Percentiles rank a stretch among this genome's conserved stretches.
Conservation (phyloP, 2,797 vertebrate species). For the Leuciscus waleckii region DNA sequence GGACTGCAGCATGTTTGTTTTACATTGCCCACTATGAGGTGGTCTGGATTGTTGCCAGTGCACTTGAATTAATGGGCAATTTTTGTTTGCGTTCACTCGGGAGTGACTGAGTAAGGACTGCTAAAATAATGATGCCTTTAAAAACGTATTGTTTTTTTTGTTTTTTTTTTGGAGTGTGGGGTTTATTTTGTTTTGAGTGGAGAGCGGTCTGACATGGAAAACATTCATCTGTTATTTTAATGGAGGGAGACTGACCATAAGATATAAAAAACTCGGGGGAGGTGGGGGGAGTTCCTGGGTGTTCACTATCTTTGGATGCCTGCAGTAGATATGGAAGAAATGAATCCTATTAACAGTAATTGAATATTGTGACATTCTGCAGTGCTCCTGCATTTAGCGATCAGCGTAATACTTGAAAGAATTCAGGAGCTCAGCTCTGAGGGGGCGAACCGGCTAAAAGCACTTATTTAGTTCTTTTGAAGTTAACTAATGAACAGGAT, state of each 20-base stretch:
- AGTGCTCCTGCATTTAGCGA: neutral
- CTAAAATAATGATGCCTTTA: constrained; percentile 23
- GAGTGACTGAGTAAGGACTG: constrained; percentile 8
- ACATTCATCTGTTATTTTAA: constrained; percentile 22
- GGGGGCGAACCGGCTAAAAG: neutral
- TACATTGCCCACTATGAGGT: neutral
- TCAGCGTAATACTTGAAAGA: neutral
- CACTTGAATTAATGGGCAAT: constrained; percentile 7
- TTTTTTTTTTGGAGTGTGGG: neutral
- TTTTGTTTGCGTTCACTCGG: neutral
- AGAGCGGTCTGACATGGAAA: constrained; percentile 1
- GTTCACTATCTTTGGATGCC: neutral
- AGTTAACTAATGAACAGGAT: neutral
- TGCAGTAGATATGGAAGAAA: constrained; percentile 10
- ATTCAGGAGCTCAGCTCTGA: neutral
- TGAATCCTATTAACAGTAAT: constrained; percentile 34
- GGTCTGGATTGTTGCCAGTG: constrained; percentile 1
- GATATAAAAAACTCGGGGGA: constrained; percentile 17
- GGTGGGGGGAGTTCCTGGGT: neutral
- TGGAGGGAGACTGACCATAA: constrained; percentile 31
- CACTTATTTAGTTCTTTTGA: neutral
- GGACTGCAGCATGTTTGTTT: neutral
- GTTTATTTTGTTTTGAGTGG: constrained; percentile 11
- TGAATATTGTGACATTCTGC: constrained; percentile 34
- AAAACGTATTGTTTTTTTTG: neutral